phyloP scores from a whole-genome alignment of 2,888 invertebrate species.

The Pseudeuparius sepicola region DNA sequence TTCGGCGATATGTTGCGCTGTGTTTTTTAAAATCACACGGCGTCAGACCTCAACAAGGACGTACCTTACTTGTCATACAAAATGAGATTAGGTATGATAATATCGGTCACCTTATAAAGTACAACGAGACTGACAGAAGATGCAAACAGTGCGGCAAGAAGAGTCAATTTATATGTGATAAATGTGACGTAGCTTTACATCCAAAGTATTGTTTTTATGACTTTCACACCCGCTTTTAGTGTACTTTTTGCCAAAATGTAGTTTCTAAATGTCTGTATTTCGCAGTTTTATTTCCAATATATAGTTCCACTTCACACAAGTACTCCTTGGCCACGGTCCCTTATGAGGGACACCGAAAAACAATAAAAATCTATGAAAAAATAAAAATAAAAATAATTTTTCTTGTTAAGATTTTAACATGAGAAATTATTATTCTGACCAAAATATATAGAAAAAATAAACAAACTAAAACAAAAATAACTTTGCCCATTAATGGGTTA shows the following conservation, averaged over 20 bases:
- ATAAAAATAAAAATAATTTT: no score
- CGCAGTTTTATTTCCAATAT: no score
- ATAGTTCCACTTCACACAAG: no score
- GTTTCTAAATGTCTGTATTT: no score
- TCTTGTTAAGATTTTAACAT: no score
- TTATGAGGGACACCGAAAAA: slow-evolving; percentile 11
- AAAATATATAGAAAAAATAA: no score
- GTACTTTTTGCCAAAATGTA: no score
- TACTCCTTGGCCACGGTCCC: slow-evolving; percentile 11
- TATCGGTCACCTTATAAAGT: slow-evolving; percentile 12
- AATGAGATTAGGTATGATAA: slow-evolving; percentile 12
- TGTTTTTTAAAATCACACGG: slow-evolving; percentile 12
- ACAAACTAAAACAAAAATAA: no score
- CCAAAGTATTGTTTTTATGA: slow-evolving; percentile 12
- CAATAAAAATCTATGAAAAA: slow-evolving; percentile 5
- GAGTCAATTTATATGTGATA: slow-evolving; percentile 16
- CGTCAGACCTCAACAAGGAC: slow-evolving; percentile 9
- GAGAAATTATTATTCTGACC: no score
- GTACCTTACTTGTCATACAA: no score
- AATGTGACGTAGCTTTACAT: slow-evolving; percentile 15
- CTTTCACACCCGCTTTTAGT: no score
- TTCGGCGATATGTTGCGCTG: slow-evolving; percentile 13
- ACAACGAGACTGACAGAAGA: slow-evolving; percentile 13
- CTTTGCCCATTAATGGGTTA: no score
- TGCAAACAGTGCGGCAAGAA: slow-evolving; percentile 11